A percentile compares a stretch with the other conserved stretches of the same genome.
Evolutionary conservation across 37 sponge, comb jelly and placozoan genomes (phyloP).

Genomic region (Chondrosia reniformis): DNA sequence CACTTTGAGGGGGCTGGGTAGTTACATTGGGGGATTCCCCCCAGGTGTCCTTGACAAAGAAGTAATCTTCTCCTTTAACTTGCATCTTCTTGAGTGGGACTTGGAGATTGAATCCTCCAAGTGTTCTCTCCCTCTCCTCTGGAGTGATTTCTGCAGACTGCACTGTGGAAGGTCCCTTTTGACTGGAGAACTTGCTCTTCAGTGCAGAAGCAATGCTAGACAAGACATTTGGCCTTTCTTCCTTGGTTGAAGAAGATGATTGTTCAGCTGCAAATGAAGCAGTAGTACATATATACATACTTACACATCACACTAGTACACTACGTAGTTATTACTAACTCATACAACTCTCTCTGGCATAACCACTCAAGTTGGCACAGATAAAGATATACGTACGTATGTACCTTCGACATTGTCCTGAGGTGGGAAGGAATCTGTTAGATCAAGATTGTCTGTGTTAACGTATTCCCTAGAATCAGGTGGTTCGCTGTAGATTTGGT

Average conservation of each 20-base stretch:
- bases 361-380: too few relatives aligned
- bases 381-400: too few relatives aligned
- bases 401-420: too few relatives aligned
- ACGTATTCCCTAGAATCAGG: constrained; percentile 9
- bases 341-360: too few relatives aligned
- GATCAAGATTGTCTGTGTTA: neutral
- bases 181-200: constrained; percentile 1
- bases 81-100: constrained; percentile 21
- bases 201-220: neutral
- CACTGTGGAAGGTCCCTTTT: constrained; percentile 12
- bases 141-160: constrained; percentile 36
- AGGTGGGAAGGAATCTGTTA: neutral
- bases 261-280: too few relatives aligned
- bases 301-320: too few relatives aligned
- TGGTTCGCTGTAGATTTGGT: neutral
- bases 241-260: too few relatives aligned
- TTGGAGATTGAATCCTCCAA: constrained; percentile 31
- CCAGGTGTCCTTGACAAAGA: constrained; percentile 33
- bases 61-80: constrained; percentile 13
- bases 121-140: constrained; percentile 32
- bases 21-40: neutral
- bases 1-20: neutral
- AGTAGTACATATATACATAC: too few relatives aligned
- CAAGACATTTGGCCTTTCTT: neutral
- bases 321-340: too few relatives aligned